phyloP scores from a whole-genome alignment of 2,113 vertebrate species.

The Vombatus ursinus region DNA sequence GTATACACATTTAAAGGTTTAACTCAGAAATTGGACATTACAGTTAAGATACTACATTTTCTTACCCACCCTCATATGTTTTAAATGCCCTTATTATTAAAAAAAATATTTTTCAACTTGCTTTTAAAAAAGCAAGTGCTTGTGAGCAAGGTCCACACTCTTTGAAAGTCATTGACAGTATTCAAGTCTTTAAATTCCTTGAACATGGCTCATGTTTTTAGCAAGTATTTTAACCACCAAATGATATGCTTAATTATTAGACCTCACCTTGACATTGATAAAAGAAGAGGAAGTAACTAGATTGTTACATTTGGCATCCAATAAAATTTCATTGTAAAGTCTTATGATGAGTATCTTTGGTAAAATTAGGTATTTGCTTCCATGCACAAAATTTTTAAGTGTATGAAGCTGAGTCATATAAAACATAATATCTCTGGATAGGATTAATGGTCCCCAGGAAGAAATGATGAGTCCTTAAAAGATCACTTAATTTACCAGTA shows the following conservation, averaged over 20 bases:
- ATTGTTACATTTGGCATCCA: slow-evolving; percentile 27
- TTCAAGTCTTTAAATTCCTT: slow-evolving; percentile 3
- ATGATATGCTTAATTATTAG: neutral
- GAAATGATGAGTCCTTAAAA: slow-evolving; percentile 19
- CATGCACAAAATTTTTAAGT: slow-evolving; percentile 13
- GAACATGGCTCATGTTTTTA: neutral
- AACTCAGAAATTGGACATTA: slow-evolving; percentile 24
- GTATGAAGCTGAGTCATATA: slow-evolving; percentile 8
- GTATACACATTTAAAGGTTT: slow-evolving; percentile 32
- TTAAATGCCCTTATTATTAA: slow-evolving; percentile 9
- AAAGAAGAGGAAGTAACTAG: neutral
- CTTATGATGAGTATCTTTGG: slow-evolving; percentile 7
- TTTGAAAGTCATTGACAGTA: neutral
- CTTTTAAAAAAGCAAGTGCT: slow-evolving; percentile 31
- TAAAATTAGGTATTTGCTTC: neutral
- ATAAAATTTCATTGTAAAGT: slow-evolving; percentile 45
- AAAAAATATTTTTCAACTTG: neutral
- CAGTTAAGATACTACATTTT: neutral
- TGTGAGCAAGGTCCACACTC: slow-evolving; percentile 6
- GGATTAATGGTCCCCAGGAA: slow-evolving; percentile 33
- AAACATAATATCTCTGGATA: neutral
- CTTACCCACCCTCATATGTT: neutral
- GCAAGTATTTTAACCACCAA: neutral
- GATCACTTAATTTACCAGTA: neutral
- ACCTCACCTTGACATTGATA: slow-evolving; percentile 7